phyloP scores from a whole-genome alignment of 2,888 invertebrate species.

The Caenorhabditis panamensis region DNA sequence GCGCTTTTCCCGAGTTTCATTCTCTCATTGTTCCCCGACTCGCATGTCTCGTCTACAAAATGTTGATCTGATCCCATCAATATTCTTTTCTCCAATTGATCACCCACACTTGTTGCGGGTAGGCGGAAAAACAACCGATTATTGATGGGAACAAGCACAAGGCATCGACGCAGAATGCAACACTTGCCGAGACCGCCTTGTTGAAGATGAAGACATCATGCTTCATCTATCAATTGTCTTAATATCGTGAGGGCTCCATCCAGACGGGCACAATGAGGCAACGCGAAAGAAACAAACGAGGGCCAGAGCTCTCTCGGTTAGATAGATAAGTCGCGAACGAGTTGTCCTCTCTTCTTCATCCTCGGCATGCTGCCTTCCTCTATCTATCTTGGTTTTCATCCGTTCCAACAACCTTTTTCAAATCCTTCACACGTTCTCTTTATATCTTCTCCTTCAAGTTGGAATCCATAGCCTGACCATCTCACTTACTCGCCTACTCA shows the following conservation, averaged over 20 bases:
- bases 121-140: slow-evolving; percentile 32
- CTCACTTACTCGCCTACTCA: background rate
- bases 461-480: too few species aligned
- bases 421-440: background rate
- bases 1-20: background rate
- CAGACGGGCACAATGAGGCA: slow-evolving; percentile 41
- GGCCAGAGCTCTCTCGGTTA: slow-evolving; percentile 1
- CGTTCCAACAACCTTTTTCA: slow-evolving; percentile 14
- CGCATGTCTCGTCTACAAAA: too few species aligned
- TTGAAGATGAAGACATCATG: slow-evolving; percentile 53
- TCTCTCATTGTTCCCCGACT: background rate
- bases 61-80: slow-evolving; percentile 10
- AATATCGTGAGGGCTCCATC: slow-evolving; percentile 47
- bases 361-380: background rate
- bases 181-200: slow-evolving; percentile 45
- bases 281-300: slow-evolving; percentile 29
- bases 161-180: slow-evolving; percentile 32
- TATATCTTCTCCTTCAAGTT: background rate
- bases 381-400: slow-evolving; percentile 18
- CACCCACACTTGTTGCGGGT: slow-evolving; percentile 32
- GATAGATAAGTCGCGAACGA: slow-evolving; percentile 48
- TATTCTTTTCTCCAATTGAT: slow-evolving; percentile 3
- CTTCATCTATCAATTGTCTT: slow-evolving; percentile 66
- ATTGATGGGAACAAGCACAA: slow-evolving; percentile 44
- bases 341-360: slow-evolving; percentile 12